Conservation (phyloP, 2,888 invertebrate genomes). For the Xylophagus ater region DNA sequence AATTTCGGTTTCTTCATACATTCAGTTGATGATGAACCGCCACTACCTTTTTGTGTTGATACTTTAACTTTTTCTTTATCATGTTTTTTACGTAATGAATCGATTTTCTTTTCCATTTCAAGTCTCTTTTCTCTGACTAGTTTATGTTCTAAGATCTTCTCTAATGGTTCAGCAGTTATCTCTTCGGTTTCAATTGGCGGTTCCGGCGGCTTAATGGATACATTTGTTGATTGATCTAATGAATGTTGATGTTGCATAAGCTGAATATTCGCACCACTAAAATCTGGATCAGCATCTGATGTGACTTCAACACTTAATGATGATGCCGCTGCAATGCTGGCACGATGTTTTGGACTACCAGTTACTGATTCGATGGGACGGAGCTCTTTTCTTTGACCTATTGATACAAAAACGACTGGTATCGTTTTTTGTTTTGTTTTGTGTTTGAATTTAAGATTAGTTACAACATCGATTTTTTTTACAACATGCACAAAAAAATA, state of each 20-base stretch:
- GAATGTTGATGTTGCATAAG: constrained; percentile 36
- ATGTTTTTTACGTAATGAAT: constrained; percentile 67
- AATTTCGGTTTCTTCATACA: constrained; percentile 59
- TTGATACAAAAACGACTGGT: constrained; percentile 34
- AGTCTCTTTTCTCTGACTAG: constrained; percentile 67
- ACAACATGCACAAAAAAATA: constrained; percentile 6
- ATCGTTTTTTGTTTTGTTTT: constrained; percentile 20
- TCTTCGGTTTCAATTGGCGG: constrained; percentile 31
- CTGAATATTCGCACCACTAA: constrained; percentile 17
- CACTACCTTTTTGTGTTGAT: constrained; percentile 47
- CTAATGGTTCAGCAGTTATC: constrained; percentile 65
- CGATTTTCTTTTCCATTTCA: constrained; percentile 81
- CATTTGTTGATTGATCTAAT: constrained; percentile 32
- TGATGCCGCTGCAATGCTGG: constrained; percentile 24
- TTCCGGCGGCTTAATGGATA: constrained; percentile 33
- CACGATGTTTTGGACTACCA: constrained; percentile 43
- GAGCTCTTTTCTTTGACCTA: constrained; percentile 39
- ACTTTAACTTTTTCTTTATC: constrained; percentile 62
- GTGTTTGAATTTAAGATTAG: constrained; percentile 14
- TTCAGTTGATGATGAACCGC: too few relatives aligned
- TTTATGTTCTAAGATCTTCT: constrained; percentile 70
- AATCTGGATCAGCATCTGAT: constrained; percentile 25
- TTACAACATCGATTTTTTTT: constrained; percentile 12
- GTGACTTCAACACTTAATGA: constrained; percentile 18
- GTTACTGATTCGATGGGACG: constrained; percentile 35